Evolutionary conservation across 53 echinoderm and acorn worm genomes (phyloP).

Genomic region (Arbacia lixula): DNA sequence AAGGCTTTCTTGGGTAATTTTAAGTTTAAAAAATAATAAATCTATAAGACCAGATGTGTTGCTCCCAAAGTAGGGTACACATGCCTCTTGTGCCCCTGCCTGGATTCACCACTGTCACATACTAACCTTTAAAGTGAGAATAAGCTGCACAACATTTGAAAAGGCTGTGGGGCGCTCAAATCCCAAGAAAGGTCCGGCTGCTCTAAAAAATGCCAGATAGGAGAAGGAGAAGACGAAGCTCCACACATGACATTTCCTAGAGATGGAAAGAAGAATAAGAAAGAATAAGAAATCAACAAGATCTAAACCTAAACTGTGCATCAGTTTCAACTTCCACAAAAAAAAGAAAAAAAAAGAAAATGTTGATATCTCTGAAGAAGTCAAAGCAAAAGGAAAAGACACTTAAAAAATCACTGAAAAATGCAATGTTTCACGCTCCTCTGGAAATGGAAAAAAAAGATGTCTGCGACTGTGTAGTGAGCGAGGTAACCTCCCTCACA

Average conservation of each 20-base stretch:
- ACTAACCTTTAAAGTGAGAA: constrained; percentile 88
- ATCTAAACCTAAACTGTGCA: not conserved
- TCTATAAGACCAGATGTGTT: too few species aligned
- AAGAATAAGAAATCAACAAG: not conserved
- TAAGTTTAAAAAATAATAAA: too few species aligned
- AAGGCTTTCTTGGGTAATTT: too few species aligned
- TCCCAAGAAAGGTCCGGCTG: constrained; percentile 82
- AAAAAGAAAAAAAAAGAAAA: too few species aligned
- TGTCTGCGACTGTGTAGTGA: too few species aligned
- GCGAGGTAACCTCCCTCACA: too few species aligned
- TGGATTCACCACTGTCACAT: not conserved
- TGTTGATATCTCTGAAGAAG: too few species aligned
- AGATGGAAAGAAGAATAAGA: not conserved
- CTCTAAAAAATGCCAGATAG: constrained; percentile 90
- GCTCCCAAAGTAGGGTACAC: too few species aligned
- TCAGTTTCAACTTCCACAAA: not conserved
- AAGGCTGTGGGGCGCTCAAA: constrained; percentile 81
- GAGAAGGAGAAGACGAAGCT: constrained; percentile 82
- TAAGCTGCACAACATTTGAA: constrained; percentile 90
- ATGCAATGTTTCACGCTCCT: too few species aligned
- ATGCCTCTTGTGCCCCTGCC: not conserved
- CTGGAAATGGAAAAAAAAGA: too few species aligned
- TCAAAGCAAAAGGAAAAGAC: too few species aligned
- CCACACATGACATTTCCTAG: constrained; percentile 77
- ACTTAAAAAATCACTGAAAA: too few species aligned